Evolutionary conservation across 2,888 invertebrate genomes (phyloP), one percentile per base, ranked within the genome.

Genomic region (Augochlorella aurata): DNA sequence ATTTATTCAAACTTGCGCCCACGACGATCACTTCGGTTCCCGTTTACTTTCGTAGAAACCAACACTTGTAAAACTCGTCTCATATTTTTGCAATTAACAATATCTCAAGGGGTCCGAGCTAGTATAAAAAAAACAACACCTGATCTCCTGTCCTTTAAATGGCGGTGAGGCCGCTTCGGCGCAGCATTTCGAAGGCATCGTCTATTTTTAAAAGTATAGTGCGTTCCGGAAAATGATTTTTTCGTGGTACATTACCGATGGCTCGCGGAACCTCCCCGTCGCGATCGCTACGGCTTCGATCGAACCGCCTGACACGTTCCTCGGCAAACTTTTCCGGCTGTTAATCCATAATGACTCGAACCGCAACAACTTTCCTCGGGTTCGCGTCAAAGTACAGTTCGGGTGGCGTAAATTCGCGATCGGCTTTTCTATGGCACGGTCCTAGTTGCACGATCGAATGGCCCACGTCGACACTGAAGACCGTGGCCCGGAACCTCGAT

Each of bases 301-400:
- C 21, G n/a, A 45, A 63, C 18, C 29, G 44, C 52, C 58, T 49
- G 58, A 70, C 52, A 44, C 16, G 18, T n/a, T 49, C 21, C 58
- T 5, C 29, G 9, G 24, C 21, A 49, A 73, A 66, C 52, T 77
- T 24, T 38, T 54, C 47, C 10, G 18, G 21, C 65, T 9, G 29
- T 29, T 54, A 44, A 79, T 70, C 65, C 79, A 77, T 66, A n/a
- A 54, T 47, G 49, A 49, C 45, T 49, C 24, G 54, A 54, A 44
- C 10, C 63, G 38, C 38, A 67, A 12, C 45, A 47, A 66, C 47
- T 47, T 29, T 63, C 47, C 5, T n/a, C 8, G 5, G 16, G 29
- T 3, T 61, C 61, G 9, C 14, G 16, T 2, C 29, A 8, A n/a
- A 38, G 45, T 45, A 4, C 16, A 16, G 12, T 44, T 14, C 24